Evolutionary conservation across 2,113 vertebrate species (phyloP), one percentile per base, ranked within the genome.

Genomic region (Psephotus haematonotus): DNA sequence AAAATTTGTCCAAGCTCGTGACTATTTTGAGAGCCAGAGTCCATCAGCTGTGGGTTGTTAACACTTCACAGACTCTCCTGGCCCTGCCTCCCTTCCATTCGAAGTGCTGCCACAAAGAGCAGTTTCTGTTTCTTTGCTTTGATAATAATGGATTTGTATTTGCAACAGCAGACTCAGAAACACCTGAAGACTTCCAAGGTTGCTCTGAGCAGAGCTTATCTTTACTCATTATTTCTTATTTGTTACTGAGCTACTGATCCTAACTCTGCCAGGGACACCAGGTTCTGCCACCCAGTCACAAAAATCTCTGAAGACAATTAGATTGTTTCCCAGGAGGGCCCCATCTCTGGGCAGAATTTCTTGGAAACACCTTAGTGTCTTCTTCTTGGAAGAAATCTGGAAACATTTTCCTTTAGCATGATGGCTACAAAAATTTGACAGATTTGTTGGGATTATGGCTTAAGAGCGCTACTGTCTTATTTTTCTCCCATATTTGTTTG

Each of bases 81-180:
- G 62, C 76, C 57, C 67, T 47, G 69, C 44, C 64, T 71, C 82
- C 44, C 31, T 39, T 29, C 69, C 69, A 76, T 55, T 84, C 60
- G 63, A 90, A 96, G 68, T 14, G 41, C 68, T 93, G 62, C 43
- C 57, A 44, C 9, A 3, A 87, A 69, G 69, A 76, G 22, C 67
- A 33, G 62, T 86, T 85, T 90, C 47, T n/a, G 16, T 86, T 75
- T 86, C 65, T n/a, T 82, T 33, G 35, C 64, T 95, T 85, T 84
- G 62, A 93, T 44, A 37, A 90, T 53, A 93, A 94, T 57, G 17
- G 62, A 89, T 94, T 90, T 13, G 17, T 72, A 90, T 91, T 88
- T 91, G 62, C 62, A 91, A 76, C 50, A 78, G 55, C 43, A 93
- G 57, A 91, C 29, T 57, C 57, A 24, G 70, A 92, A 96, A 88